Conservation (phyloP, 2,888 invertebrate species). For the Achlya flavicornis region DNA sequence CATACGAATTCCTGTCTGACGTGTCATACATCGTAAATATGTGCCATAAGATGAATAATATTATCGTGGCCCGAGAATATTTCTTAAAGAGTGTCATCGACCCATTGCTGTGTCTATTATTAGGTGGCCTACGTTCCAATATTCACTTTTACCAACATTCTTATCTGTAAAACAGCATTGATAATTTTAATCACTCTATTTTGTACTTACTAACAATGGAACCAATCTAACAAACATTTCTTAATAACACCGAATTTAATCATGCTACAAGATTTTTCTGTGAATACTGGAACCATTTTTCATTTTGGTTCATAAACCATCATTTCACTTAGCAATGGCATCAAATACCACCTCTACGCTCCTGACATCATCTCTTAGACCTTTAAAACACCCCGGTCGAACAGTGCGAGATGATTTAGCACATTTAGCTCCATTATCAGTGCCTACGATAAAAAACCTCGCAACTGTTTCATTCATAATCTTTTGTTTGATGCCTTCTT, state of each 20-base stretch:
- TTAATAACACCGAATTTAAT: not conserved
- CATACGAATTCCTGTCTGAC: too few species aligned
- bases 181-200: not conserved
- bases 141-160: constrained; percentile 56
- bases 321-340: constrained; percentile 48
- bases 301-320: constrained; percentile 30
- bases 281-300: constrained; percentile 66
- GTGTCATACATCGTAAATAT: constrained; percentile 25
- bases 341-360: constrained; percentile 75
- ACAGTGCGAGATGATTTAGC: constrained; percentile 75
- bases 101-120: constrained; percentile 65
- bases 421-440: constrained; percentile 20
- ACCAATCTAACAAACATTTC: not conserved
- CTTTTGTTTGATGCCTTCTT: constrained; percentile 80
- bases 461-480: constrained; percentile 69
- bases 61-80: constrained; percentile 66
- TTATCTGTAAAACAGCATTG: not conserved
- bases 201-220: not conserved
- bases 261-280: constrained; percentile 22
- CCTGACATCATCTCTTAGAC: constrained; percentile 80
- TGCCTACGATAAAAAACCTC: constrained; percentile 59
- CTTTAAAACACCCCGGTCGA: constrained; percentile 76
- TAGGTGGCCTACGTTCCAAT: constrained; percentile 66
- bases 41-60: constrained; percentile 35
- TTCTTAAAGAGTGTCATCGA: constrained; percentile 56